phyloP scores from a whole-genome alignment of 2,888 invertebrate species.

The Gibbula magus region DNA sequence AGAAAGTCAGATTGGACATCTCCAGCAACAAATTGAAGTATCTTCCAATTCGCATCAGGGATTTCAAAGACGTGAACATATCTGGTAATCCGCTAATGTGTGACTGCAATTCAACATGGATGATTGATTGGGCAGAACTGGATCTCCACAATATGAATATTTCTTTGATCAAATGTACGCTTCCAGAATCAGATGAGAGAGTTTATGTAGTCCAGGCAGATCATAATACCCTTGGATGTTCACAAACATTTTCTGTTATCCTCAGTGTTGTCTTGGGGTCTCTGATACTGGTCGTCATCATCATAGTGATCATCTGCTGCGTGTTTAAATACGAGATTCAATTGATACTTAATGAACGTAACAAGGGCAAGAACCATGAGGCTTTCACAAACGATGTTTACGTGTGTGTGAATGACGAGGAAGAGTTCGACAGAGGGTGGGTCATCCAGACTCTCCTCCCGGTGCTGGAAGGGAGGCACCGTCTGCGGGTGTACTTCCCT shows the following conservation, averaged over 20 bases:
- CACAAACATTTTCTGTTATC: background rate
- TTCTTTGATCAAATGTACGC: background rate
- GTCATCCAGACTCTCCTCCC: background rate
- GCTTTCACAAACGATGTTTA: background rate
- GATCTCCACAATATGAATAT: background rate
- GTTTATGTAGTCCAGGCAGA: background rate
- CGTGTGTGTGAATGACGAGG: background rate
- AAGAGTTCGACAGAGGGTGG: background rate
- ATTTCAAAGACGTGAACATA: background rate
- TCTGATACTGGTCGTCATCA: background rate
- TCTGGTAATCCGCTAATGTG: background rate
- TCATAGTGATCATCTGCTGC: background rate
- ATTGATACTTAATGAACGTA: background rate
- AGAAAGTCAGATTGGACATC: background rate
- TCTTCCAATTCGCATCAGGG: background rate
- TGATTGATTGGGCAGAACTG: background rate
- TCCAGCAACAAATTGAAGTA: background rate
- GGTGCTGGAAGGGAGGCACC: background rate
- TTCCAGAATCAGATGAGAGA: background rate
- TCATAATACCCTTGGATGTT: background rate
- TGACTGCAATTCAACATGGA: background rate
- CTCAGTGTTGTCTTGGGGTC: background rate
- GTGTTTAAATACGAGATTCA: background rate
- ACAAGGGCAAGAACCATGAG: background rate
- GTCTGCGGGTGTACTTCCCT: background rate